Evolutionary conservation across 1,140 invertebrate genomes (phyloP).

Genomic region (Melitaea cinxia): DNA sequence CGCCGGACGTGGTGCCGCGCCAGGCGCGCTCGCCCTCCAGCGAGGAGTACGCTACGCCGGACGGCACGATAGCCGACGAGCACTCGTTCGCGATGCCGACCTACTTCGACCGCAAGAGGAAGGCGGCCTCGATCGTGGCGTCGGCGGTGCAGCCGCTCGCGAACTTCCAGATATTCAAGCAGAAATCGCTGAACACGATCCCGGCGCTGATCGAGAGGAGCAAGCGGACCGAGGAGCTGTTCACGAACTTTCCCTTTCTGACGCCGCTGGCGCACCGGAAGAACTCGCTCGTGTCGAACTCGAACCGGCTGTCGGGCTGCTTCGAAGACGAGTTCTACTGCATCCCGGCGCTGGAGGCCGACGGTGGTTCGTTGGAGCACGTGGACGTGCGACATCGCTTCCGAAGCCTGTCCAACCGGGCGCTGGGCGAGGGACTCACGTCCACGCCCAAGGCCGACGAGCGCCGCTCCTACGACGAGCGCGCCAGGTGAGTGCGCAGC

Average conservation of each 20-base stretch:
- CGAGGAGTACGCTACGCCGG: slow-evolving; percentile 70
- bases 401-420: slow-evolving; percentile 55
- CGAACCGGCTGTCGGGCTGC: slow-evolving; percentile 66
- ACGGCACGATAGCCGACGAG: slow-evolving; percentile 55
- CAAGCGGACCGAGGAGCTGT: slow-evolving; percentile 67
- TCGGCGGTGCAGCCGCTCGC: slow-evolving; percentile 69
- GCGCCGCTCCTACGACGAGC: slow-evolving; percentile 65
- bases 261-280: slow-evolving; percentile 80
- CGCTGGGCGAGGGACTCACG: slow-evolving; percentile 50
- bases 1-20: slow-evolving; percentile 68
- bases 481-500: slow-evolving; percentile 62
- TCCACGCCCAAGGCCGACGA: slow-evolving; percentile 55
- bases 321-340: slow-evolving; percentile 78
- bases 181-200: slow-evolving; percentile 78
- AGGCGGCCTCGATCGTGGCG: slow-evolving; percentile 59
- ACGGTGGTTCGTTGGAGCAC: slow-evolving; percentile 43
- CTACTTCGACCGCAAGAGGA: slow-evolving; percentile 75
- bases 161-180: slow-evolving; percentile 78
- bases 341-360: slow-evolving; percentile 62
- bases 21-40: slow-evolving; percentile 51
- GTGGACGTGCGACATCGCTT: slow-evolving; percentile 62
- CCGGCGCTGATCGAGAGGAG: slow-evolving; percentile 67
- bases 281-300: slow-evolving; percentile 63
- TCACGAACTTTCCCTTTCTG: slow-evolving; percentile 79
- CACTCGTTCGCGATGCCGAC: slow-evolving; percentile 72